These are phyloP conservation scores for Troides aeacus DNA, from an alignment of 2,888 invertebrate genomes.

Conservation along the genomic window DNA sequence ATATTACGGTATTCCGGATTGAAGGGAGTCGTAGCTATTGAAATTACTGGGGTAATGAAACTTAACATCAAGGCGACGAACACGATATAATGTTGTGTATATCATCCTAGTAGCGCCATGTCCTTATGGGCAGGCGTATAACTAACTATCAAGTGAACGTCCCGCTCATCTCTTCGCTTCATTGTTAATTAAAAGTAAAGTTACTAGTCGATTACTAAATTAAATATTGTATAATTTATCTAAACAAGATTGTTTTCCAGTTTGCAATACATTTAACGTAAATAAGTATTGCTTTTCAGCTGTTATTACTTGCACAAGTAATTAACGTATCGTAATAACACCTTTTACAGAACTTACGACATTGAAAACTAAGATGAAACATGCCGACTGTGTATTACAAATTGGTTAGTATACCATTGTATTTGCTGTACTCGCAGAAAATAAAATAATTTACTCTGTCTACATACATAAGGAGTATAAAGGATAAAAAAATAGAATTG, in stretches of 20 bases:
- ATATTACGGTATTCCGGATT: no score
- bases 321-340: constrained; percentile 50
- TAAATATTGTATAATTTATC: constrained; percentile 18
- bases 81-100: no score
- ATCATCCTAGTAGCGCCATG: no score
- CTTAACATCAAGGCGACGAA: no score
- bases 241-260: constrained; percentile 24
- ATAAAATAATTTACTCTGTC: constrained; percentile 41
- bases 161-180: no score
- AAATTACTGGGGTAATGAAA: no score
- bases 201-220: constrained; percentile 14
- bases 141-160: no score
- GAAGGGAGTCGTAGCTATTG: no score
- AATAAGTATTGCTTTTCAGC: constrained; percentile 47
- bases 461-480: constrained; percentile 38
- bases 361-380: constrained; percentile 49
- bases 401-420: constrained; percentile 37
- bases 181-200: no score
- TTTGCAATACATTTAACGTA: constrained; percentile 30
- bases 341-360: constrained; percentile 52
- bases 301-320: constrained; percentile 48
- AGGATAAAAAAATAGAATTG: constrained; percentile 29
- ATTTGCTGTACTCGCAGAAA: constrained; percentile 41
- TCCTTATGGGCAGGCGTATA: no score
- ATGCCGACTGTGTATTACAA: constrained; percentile 37